Conservation (phyloP, 2,797 vertebrate species). For the Periparus ater region DNA sequence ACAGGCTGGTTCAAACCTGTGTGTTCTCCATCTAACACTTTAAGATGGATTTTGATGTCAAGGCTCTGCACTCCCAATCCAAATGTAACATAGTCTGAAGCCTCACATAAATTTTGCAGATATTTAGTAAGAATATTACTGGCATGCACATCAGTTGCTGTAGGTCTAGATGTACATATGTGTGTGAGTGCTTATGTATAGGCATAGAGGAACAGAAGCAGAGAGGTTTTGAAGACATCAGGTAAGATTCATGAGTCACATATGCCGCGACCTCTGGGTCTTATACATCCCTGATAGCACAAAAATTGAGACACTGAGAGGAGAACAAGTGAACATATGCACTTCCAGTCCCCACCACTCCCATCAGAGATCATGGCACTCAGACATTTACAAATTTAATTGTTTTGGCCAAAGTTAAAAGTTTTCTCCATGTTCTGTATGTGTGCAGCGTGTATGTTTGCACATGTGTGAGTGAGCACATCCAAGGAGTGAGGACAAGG, state of each 20-base stretch:
- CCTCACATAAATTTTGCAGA: neutral
- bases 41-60: neutral
- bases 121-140: neutral
- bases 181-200: accelerated
- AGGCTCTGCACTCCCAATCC: accelerated
- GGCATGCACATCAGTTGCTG: neutral
- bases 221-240: neutral
- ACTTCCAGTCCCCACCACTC: neutral
- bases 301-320: neutral
- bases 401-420: neutral
- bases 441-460: accelerated
- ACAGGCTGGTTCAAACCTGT: neutral
- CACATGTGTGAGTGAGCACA: accelerated
- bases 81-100: neutral
- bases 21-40: neutral
- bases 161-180: accelerated
- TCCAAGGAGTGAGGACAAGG: no score
- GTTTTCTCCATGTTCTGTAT: accelerated
- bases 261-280: accelerated
- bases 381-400: neutral
- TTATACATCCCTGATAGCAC: neutral
- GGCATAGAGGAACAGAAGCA: neutral
- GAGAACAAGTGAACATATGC: accelerated
- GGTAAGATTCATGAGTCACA: neutral
- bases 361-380: no score